Evolutionary conservation across 2,888 invertebrate species (phyloP), one percentile per base, ranked within the genome.

Genomic region (Chromoteleia sp.): DNA sequence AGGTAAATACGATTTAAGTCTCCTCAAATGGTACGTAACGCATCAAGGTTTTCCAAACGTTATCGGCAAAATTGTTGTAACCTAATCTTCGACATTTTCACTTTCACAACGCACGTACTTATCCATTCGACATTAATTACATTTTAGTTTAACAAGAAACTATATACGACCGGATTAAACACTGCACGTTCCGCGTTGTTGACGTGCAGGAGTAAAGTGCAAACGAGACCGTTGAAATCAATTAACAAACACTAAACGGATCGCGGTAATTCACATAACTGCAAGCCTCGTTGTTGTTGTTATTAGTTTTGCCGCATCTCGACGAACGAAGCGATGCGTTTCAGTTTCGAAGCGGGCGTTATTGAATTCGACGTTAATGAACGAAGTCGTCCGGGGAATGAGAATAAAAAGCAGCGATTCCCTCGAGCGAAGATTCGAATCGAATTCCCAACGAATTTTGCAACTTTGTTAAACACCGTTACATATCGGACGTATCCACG

Each of bases 191-290:
- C 19, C 50, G 17, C 63, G 56, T 41, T 61, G 70, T 63, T 70
- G 71, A 67, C 68, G 61, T 15, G 68, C 63, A 50, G 36, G 52
- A 50, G 65, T 70, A 75, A 80, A 70, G 30, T 15, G 58, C 56
- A 73, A 70, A 63, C 59, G 68, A 65, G 63, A 70, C 25, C 71
- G 71, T 54, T 71, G 67, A 81, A 77, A 75, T 75, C 65, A 80
- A 80, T 80, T 75, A 80, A 65, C 58, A 43, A 80, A 58, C 70
- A 39, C 54, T 58, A 54, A 61, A 58, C 41, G 61, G 45, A 56
- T 58, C 19, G 43, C 59, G 48, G 61, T 79, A 74, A 79, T 67
- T 45, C 65, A 41, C 39, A 36, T 73, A 79, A 67, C 67, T 58
- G n/a, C 39, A 48, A 43, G 41, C 39, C 15, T 30, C 15, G 25